Percentiles rank a stretch among this genome's conserved stretches.
phyloP scores from a whole-genome alignment of 1,140 invertebrate genomes.

The Plutomurus gul region DNA sequence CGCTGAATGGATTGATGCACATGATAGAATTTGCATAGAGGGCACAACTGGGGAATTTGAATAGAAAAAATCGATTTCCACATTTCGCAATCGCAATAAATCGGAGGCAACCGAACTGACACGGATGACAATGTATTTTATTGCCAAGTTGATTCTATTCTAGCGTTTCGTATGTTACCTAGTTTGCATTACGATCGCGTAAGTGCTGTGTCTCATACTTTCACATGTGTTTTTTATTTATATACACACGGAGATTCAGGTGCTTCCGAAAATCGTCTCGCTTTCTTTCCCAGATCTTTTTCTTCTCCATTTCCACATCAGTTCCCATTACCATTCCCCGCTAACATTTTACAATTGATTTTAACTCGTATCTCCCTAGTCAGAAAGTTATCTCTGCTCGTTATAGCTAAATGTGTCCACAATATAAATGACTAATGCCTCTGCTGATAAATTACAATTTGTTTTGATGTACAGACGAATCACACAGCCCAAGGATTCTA shows the following conservation, averaged over 20 bases:
- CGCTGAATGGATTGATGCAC: background rate
- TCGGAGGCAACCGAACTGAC: slow-evolving; percentile 30
- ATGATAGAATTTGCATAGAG: slow-evolving; percentile 5
- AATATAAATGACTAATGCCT: no score
- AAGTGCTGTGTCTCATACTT: slow-evolving; percentile 1
- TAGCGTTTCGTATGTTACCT: background rate
- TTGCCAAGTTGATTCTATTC: slow-evolving; percentile 23
- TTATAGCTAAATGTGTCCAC: no score
- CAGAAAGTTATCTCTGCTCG: no score
- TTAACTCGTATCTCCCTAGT: background rate
- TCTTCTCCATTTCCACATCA: background rate
- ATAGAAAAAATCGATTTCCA: slow-evolving; percentile 27
- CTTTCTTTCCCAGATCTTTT: background rate
- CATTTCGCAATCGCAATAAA: slow-evolving; percentile 19
- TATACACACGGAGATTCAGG: slow-evolving; percentile 1
- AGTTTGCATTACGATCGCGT: background rate
- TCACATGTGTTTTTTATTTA: slow-evolving; percentile 1
- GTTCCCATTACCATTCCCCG: background rate
- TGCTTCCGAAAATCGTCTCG: background rate
- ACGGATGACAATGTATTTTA: slow-evolving; percentile 32
- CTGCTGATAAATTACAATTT: no score
- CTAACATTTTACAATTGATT: background rate
- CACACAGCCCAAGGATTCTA: no score
- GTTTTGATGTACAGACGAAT: no score
- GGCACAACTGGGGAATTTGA: slow-evolving; percentile 26